Evolutionary conservation across 2,888 invertebrate genomes (phyloP).

Genomic region (Rhaphigaster nebulosa): DNA sequence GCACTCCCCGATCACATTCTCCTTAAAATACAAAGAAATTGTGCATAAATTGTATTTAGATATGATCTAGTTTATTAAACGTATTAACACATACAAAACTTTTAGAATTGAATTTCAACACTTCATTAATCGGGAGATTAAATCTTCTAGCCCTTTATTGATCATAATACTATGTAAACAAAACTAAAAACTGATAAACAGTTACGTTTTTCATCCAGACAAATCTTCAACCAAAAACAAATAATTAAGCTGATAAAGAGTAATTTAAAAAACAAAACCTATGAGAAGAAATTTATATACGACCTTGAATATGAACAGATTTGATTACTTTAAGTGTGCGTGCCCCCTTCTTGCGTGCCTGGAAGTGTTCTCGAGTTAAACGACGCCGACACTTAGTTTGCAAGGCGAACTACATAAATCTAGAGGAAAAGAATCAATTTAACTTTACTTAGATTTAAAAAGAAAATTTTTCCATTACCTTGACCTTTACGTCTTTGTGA

Average conservation of each 20-base stretch:
- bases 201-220: no score
- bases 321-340: not conserved
- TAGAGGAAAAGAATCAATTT: not conserved
- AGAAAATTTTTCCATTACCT: not conserved
- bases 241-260: not conserved
- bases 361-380: not conserved
- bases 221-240: not conserved
- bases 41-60: no score
- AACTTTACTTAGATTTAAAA: not conserved
- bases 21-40: no score
- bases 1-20: no score
- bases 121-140: no score
- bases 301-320: not conserved
- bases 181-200: no score
- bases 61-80: no score
- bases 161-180: no score
- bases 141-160: no score
- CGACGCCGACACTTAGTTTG: not conserved
- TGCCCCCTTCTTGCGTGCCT: not conserved
- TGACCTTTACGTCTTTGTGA: not conserved
- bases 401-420: constrained; percentile 13
- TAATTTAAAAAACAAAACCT: not conserved
- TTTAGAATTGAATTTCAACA: no score
- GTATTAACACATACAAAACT: no score
- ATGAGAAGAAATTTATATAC: not conserved